Evolutionary conservation across 2,888 invertebrate species (phyloP).

Genomic region (Microplitis manilae): DNA sequence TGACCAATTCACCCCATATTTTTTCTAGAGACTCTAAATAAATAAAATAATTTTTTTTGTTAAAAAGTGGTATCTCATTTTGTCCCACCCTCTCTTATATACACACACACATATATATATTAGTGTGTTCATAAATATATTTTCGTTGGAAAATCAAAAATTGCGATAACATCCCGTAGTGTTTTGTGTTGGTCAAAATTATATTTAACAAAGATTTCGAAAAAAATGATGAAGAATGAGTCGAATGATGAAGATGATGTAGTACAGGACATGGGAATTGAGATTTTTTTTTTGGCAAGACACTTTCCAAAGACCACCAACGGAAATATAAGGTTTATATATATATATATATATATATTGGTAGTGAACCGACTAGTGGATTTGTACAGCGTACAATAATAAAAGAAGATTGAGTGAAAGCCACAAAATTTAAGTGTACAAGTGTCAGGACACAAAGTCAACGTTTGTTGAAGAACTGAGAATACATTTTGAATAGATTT

Average conservation of each 20-base stretch:
- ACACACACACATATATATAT: too few relatives aligned
- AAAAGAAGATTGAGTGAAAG: slow-evolving; percentile 5
- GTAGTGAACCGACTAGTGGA: neutral
- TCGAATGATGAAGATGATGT: too few relatives aligned
- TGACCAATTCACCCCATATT: too few relatives aligned
- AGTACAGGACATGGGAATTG: neutral
- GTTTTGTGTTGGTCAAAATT: neutral
- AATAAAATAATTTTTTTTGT: too few relatives aligned
- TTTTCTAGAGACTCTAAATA: too few relatives aligned
- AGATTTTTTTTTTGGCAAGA: neutral
- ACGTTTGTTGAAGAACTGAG: neutral
- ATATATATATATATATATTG: too few relatives aligned
- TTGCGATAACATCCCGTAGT: neutral
- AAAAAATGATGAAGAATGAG: neutral
- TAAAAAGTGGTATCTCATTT: too few relatives aligned
- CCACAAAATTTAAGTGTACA: slow-evolving; percentile 8
- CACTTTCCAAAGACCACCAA: neutral
- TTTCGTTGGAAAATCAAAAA: neutral
- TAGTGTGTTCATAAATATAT: too few relatives aligned
- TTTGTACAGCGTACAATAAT: neutral
- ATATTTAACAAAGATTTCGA: neutral
- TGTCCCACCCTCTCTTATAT: too few relatives aligned
- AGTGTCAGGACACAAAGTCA: slow-evolving; percentile 9
- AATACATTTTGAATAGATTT: neutral
- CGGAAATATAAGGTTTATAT: neutral